Evolutionary conservation across 2,797 vertebrate genomes (phyloP).

Genomic region (Mormyrus proboscirostris): DNA sequence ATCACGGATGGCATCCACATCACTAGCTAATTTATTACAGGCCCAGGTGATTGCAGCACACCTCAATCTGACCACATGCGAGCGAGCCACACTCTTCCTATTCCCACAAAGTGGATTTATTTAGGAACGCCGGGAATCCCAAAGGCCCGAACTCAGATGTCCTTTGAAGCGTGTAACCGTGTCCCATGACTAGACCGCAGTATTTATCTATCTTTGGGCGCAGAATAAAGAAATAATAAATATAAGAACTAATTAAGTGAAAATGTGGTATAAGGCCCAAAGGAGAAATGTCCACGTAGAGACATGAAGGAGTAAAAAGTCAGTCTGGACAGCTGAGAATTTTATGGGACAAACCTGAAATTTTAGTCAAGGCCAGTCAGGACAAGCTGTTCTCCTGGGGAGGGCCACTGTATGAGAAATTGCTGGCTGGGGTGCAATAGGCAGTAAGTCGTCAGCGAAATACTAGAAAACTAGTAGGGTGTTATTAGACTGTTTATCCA

Average conservation of each 20-base stretch:
- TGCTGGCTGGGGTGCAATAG: not conserved
- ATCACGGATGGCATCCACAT: not conserved
- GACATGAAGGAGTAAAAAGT: not conserved
- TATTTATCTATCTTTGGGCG: not conserved
- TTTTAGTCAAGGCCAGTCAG: slow-evolving; percentile 7
- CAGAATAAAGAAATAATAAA: slow-evolving; percentile 9
- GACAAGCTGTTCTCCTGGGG: not conserved
- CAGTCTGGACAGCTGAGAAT: slow-evolving; percentile 2
- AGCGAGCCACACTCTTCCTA: not conserved
- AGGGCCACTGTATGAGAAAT: not conserved
- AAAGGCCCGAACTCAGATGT: not conserved
- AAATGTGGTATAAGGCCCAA: not conserved
- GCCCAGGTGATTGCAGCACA: not conserved
- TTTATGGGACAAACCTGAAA: not conserved
- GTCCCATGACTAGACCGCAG: not conserved
- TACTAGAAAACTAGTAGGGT: not conserved
- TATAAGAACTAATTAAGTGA: not conserved
- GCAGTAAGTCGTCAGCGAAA: not conserved
- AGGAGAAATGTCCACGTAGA: not conserved
- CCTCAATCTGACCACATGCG: not conserved
- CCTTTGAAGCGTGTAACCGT: not conserved
- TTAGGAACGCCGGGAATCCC: not conserved
- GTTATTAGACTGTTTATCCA: not conserved
- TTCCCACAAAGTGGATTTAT: not conserved
- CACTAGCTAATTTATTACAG: not conserved